These are phyloP conservation scores for Meleagris gallopavo DNA, from an alignment of 2,113 vertebrate species.

Conservation along the genomic window DNA sequence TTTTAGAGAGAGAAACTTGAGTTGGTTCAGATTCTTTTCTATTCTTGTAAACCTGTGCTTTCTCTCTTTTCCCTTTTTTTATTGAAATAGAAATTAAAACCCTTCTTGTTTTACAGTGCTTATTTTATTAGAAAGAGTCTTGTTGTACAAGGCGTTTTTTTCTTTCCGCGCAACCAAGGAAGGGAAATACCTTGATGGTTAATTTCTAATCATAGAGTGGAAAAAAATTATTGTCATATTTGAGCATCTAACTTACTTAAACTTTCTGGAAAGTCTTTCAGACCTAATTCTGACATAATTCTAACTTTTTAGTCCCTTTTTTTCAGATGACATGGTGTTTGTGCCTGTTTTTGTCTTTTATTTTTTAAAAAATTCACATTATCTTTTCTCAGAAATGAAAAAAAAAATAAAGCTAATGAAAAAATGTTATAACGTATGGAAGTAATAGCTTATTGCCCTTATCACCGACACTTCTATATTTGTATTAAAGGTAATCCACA, in stretches of 20 bases:
- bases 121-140: neutral
- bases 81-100: neutral
- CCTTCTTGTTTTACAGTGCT: neutral
- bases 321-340: neutral
- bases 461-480: conserved; percentile 48
- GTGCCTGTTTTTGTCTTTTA: neutral
- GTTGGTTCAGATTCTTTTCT: neutral
- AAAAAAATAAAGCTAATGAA: conserved; percentile 30
- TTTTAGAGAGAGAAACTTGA: neutral
- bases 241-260: neutral
- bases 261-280: neutral
- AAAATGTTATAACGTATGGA: conserved; percentile 31
- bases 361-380: neutral
- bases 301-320: neutral
- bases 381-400: conserved; percentile 6
- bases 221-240: neutral
- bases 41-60: neutral
- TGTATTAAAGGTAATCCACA: conserved; percentile 58
- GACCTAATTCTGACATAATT: neutral
- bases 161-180: rapidly evolving
- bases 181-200: neutral
- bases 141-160: neutral
- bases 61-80: neutral
- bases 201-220: neutral
- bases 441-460: conserved; percentile 31